phyloP scores from a whole-genome alignment of 1,140 invertebrate genomes.

The Aphis craccivora region DNA sequence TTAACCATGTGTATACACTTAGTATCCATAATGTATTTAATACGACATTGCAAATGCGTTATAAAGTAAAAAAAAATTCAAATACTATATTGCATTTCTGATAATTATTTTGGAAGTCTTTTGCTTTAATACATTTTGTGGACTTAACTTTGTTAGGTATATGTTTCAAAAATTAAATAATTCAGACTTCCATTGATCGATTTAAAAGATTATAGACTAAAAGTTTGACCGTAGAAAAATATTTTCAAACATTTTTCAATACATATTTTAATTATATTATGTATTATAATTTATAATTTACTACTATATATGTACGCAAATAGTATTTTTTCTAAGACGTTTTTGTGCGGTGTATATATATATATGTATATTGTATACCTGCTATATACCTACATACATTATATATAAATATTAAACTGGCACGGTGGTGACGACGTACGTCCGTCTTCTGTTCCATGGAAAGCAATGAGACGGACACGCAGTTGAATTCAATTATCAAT shows the following conservation, averaged over 20 bases:
- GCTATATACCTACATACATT: too few species aligned
- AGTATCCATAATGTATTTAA: too few species aligned
- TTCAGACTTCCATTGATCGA: background rate
- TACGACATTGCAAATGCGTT: too few species aligned
- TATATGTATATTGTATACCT: too few species aligned
- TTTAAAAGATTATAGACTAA: background rate
- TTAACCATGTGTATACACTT: too few species aligned
- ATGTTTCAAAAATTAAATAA: background rate
- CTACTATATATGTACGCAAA: background rate
- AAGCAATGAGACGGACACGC: slow-evolving; percentile 8
- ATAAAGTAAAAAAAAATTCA: background rate
- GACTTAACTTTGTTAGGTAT: background rate
- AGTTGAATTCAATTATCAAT: slow-evolving; percentile 42
- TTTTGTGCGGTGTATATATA: background rate
- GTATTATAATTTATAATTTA: too few species aligned
- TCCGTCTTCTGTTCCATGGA: slow-evolving; percentile 13
- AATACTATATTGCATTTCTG: background rate
- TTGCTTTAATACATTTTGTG: background rate
- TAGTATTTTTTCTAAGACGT: background rate
- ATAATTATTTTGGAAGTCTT: background rate
- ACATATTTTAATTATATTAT: background rate
- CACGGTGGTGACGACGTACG: background rate
- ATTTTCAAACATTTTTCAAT: background rate
- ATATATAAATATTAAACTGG: background rate
- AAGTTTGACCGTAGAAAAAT: background rate